Percentiles rank a stretch among this genome's conserved stretches.
Conservation (phyloP, 2,888 invertebrate species). For the Metellina segmentata region DNA sequence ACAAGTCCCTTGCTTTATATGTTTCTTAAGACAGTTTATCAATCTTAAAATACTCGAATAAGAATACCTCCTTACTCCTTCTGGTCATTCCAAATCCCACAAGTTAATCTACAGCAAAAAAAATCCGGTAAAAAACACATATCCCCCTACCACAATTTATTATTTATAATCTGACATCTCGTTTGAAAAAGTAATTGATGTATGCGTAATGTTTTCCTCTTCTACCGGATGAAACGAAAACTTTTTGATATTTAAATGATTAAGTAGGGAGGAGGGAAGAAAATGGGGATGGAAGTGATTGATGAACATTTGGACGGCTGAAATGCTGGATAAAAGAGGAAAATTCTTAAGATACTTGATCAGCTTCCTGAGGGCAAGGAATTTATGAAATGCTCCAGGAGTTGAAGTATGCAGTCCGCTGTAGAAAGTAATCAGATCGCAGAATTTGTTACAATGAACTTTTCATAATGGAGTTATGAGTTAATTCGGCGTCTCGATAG, state of each 20-base stretch:
- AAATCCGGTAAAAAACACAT: constrained; percentile 4
- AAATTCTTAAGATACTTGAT: constrained; percentile 15
- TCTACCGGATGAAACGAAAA: constrained; percentile 19
- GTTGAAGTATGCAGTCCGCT: neutral
- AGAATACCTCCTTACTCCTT: neutral
- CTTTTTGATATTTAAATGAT: constrained; percentile 47
- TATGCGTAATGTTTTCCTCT: constrained; percentile 29
- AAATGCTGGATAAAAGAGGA: constrained; percentile 32
- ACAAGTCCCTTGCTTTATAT: constrained; percentile 7
- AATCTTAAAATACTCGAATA: constrained; percentile 23
- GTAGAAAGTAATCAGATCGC: neutral
- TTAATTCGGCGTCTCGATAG: too few species aligned
- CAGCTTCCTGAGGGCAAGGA: constrained; percentile 1
- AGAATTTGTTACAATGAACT: neutral
- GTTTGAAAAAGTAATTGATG: constrained; percentile 40
- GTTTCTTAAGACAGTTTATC: constrained; percentile 16
- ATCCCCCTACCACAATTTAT: constrained; percentile 27
- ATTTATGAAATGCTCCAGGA: constrained; percentile 6
- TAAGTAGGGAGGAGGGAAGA: neutral
- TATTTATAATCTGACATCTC: constrained; percentile 40
- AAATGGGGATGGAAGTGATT: constrained; percentile 1
- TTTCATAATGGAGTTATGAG: neutral
- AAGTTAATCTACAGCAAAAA: constrained; percentile 28
- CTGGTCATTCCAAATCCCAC: constrained; percentile 18
- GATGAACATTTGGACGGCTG: constrained; percentile 29